Percentiles rank a stretch among this genome's conserved stretches.
Evolutionary conservation across 2,797 vertebrate species (phyloP).

Genomic region (Ptychobarbus kaznakovi): DNA sequence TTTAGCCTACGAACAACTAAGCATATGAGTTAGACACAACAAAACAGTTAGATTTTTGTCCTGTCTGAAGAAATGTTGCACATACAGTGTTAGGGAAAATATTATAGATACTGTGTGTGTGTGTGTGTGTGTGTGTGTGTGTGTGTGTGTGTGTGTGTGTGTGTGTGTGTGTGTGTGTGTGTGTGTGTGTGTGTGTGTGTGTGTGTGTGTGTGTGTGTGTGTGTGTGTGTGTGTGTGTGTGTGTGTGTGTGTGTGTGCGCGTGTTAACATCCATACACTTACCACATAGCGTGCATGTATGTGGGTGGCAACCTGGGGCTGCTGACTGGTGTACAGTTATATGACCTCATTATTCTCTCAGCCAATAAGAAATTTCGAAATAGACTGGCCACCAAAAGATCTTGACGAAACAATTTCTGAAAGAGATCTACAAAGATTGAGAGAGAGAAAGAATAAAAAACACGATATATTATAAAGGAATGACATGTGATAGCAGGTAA

Average conservation of each 20-base stretch:
- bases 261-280: slow-evolving; percentile 67
- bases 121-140: background rate
- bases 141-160: background rate
- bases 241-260: background rate
- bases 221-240: background rate
- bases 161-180: background rate
- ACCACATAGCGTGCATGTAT: slow-evolving; percentile 99
- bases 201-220: background rate
- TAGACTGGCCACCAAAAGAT: slow-evolving; percentile 94
- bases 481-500: slow-evolving; percentile 4
- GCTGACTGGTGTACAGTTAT: slow-evolving; percentile 98
- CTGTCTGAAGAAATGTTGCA: background rate
- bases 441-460: background rate
- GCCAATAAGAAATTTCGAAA: slow-evolving; percentile 96
- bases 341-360: slow-evolving; percentile 97
- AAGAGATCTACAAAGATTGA: slow-evolving; percentile 85
- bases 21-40: background rate
- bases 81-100: background rate
- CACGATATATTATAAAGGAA: background rate
- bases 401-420: slow-evolving; percentile 97
- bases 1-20: background rate
- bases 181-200: background rate
- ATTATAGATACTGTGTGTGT: background rate
- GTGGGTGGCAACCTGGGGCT: slow-evolving; percentile 95
- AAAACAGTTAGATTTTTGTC: background rate